These are phyloP conservation scores for Leptinotarsa texana DNA, from an alignment of 1,140 invertebrate species.

Conservation along the genomic window DNA sequence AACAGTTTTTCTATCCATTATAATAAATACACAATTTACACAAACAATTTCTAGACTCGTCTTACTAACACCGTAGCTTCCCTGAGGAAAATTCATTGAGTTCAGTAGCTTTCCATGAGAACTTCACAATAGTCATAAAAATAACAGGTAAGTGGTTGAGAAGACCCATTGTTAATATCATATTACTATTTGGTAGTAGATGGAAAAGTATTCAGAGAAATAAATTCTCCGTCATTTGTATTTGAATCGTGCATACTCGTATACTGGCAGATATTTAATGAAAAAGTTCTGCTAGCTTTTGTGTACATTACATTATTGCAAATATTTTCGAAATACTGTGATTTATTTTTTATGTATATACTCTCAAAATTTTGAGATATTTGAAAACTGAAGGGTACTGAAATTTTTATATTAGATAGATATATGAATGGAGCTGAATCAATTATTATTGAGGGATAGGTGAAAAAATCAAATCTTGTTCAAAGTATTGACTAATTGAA, in stretches of 20 bases:
- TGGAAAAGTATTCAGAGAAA: background rate
- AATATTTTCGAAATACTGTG: background rate
- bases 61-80: too few relatives aligned
- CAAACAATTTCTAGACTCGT: too few relatives aligned
- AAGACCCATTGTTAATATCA: too few relatives aligned
- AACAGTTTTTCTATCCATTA: too few relatives aligned
- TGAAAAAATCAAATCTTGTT: too few relatives aligned
- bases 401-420: background rate
- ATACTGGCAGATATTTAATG: background rate
- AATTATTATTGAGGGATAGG: background rate
- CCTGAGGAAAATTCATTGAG: too few relatives aligned
- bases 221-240: background rate
- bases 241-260: background rate
- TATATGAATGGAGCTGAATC: background rate
- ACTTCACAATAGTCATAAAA: too few relatives aligned
- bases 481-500: too few relatives aligned
- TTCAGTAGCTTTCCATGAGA: too few relatives aligned
- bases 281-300: background rate
- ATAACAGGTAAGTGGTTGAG: too few relatives aligned
- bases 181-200: background rate
- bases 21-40: too few relatives aligned
- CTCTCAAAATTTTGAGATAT: background rate
- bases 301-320: background rate
- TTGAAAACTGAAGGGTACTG: background rate
- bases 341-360: conserved; percentile 9